phyloP scores from a whole-genome alignment of 1,140 invertebrate genomes.

The Apis dorsata region DNA sequence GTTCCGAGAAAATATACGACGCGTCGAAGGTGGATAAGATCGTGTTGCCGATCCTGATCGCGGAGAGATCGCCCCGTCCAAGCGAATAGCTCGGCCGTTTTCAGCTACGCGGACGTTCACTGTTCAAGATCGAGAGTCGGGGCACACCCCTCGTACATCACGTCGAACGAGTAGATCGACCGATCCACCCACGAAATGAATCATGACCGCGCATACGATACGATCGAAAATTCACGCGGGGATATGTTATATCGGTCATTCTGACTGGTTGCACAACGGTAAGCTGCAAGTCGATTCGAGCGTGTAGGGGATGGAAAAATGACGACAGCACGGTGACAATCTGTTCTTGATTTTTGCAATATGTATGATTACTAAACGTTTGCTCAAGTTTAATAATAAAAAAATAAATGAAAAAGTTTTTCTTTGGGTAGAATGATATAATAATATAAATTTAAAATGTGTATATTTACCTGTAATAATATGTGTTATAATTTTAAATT shows the following conservation, averaged over 20 bases:
- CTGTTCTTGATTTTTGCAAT: background rate
- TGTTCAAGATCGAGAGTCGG: slow-evolving; percentile 11
- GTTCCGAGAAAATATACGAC: slow-evolving; percentile 6
- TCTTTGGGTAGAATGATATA: no score
- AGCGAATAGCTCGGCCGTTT: slow-evolving; percentile 3
- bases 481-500: no score
- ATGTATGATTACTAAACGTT: no score
- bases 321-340: background rate
- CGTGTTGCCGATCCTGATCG: slow-evolving; percentile 22
- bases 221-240: slow-evolving; percentile 46
- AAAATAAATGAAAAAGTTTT: no score
- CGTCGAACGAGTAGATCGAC: slow-evolving; percentile 40
- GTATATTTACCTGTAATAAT: no score
- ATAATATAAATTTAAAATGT: no score
- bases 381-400: no score
- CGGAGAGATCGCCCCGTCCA: slow-evolving; percentile 8
- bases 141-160: slow-evolving; percentile 52
- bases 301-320: slow-evolving; percentile 3
- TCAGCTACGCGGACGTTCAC: slow-evolving; percentile 33
- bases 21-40: slow-evolving; percentile 1
- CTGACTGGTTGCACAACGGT: slow-evolving; percentile 21
- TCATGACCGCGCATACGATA: slow-evolving; percentile 29
- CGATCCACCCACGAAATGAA: slow-evolving; percentile 59
- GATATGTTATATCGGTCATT: slow-evolving; percentile 35
- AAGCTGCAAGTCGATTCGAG: background rate